Conservation (phyloP, 2,797 vertebrate species). For the Spinus olivaceus region DNA sequence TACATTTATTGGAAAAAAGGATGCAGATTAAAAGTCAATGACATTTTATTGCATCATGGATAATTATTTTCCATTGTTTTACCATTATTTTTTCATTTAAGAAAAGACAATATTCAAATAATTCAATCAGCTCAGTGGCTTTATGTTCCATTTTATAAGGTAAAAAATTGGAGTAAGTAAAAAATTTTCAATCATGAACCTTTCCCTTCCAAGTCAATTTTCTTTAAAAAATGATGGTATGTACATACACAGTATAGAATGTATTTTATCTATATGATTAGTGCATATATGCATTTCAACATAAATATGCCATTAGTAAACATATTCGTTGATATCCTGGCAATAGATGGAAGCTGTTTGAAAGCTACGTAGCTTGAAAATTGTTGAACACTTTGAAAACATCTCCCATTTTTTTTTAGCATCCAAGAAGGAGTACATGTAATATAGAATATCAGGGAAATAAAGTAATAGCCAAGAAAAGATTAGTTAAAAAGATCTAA, state of each 20-base stretch:
- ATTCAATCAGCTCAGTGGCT: slow-evolving; percentile 6
- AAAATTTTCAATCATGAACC: background rate
- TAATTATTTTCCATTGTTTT: slow-evolving; percentile 52
- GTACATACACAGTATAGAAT: background rate
- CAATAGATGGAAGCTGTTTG: background rate
- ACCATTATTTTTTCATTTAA: slow-evolving; percentile 12
- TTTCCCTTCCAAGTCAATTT: background rate
- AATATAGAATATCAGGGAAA: background rate
- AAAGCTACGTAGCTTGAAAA: background rate
- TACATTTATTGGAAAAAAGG: slow-evolving; percentile 5
- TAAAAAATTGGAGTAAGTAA: background rate
- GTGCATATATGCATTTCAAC: background rate
- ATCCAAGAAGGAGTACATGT: background rate
- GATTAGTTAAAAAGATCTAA: background rate
- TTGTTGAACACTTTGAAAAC: background rate
- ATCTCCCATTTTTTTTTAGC: background rate
- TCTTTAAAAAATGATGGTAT: background rate
- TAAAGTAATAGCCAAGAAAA: background rate
- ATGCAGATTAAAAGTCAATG: slow-evolving; percentile 52
- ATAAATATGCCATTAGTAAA: background rate
- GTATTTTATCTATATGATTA: background rate
- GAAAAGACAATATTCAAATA: background rate
- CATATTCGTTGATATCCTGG: background rate
- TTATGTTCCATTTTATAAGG: background rate
- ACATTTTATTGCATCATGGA: slow-evolving; percentile 38